phyloP scores from a whole-genome alignment of 2,797 vertebrate species.

The Thalassophryne amazonica region DNA sequence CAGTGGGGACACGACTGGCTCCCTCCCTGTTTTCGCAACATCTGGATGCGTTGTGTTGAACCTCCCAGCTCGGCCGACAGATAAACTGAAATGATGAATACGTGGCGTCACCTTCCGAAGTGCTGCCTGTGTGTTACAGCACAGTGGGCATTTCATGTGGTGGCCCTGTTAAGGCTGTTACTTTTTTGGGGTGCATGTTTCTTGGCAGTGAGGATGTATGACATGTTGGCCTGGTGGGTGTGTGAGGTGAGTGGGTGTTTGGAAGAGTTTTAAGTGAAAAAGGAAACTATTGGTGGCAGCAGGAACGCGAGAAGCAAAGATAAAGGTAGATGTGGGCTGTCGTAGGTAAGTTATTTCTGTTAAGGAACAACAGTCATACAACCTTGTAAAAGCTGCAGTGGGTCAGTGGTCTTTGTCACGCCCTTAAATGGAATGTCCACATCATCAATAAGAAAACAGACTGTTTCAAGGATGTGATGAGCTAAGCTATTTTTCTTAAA shows the following conservation, averaged over 20 bases:
- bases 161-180: conserved; percentile 8
- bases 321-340: conserved; percentile 5
- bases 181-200: conserved; percentile 19
- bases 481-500: too few species aligned
- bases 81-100: conserved; percentile 65
- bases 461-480: too few species aligned
- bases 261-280: conserved; percentile 32
- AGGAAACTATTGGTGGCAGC: conserved; percentile 46
- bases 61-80: conserved; percentile 37
- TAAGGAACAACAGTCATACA: too few species aligned
- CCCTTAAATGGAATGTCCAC: too few species aligned
- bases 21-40: conserved; percentile 27
- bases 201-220: conserved; percentile 23
- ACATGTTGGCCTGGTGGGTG: conserved; percentile 35
- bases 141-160: conserved; percentile 42
- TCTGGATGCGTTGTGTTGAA: conserved; percentile 48
- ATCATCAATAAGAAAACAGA: too few species aligned
- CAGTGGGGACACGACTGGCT: background rate
- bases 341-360: conserved; percentile 7
- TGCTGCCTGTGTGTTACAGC: conserved; percentile 52
- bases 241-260: conserved; percentile 55
- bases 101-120: conserved; percentile 44
- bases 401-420: too few species aligned
- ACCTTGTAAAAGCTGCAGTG: too few species aligned
- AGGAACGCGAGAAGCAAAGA: conserved; percentile 14